A percentile compares a stretch with the other conserved stretches of the same genome.
Evolutionary conservation across 2,797 vertebrate genomes (phyloP).

Genomic region (Vespertilio murinus): DNA sequence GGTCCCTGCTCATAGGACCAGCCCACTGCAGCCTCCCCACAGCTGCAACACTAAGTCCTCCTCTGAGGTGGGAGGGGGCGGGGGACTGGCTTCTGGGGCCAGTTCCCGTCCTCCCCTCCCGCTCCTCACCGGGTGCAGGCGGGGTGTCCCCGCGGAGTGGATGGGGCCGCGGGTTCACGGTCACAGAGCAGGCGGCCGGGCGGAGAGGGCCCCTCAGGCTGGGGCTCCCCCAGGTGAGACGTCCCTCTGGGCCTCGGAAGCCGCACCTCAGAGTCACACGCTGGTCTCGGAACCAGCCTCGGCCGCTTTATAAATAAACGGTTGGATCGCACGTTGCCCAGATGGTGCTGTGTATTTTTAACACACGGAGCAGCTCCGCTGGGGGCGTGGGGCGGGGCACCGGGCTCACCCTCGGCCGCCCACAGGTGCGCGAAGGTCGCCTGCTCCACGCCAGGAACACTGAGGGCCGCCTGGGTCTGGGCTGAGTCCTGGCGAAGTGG

Average conservation of each 20-base stretch:
- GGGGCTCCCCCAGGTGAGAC: background rate
- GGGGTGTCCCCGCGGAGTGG: rapidly evolving
- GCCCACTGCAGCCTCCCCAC: rapidly evolving
- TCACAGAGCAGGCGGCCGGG: background rate
- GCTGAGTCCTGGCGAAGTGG: constrained; percentile 41
- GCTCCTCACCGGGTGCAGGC: rapidly evolving
- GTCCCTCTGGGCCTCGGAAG: background rate
- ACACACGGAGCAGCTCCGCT: constrained; percentile 24
- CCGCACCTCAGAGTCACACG: background rate
- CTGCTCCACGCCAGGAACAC: background rate
- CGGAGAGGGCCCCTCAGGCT: rapidly evolving
- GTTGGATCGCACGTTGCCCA: constrained; percentile 55
- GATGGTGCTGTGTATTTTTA: constrained; percentile 67
- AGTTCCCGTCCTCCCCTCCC: rapidly evolving
- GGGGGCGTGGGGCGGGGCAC: background rate
- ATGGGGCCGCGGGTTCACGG: background rate
- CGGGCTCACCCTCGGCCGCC: background rate
- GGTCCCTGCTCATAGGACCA: rapidly evolving
- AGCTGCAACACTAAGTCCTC: background rate
- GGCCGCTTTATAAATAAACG: constrained; percentile 52
- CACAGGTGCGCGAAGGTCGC: background rate
- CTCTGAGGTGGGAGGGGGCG: no score
- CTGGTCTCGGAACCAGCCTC: constrained; percentile 19
- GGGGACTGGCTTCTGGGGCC: background rate
- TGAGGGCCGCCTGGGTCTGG: background rate